phyloP scores from a whole-genome alignment of 2,797 vertebrate species.

The Sebastiscus tertius region DNA sequence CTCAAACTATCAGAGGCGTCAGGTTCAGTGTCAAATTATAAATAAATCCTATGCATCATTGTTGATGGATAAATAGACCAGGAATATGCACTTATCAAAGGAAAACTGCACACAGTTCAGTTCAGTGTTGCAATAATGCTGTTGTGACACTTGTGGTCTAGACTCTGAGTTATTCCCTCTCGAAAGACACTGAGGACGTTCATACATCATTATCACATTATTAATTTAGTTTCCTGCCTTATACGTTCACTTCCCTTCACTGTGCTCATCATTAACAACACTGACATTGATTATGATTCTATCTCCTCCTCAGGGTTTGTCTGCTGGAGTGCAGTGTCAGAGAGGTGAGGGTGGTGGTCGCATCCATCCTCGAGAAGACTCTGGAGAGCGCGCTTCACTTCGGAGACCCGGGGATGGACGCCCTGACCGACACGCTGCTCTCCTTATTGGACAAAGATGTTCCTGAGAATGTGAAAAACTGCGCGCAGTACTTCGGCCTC shows the following conservation, averaged over 20 bases:
- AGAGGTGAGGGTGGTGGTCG: conserved; percentile 94
- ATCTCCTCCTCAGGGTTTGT: conserved; percentile 85
- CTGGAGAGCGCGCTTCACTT: conserved; percentile 95
- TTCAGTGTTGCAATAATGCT: too few species aligned
- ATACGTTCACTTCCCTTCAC: neutral
- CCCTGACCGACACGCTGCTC: conserved; percentile 90
- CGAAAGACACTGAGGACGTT: neutral
- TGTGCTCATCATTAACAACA: neutral
- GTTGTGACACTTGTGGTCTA: too few species aligned
- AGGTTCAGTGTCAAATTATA: neutral
- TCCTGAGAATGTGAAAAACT: conserved; percentile 98
- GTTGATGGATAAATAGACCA: neutral
- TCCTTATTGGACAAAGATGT: conserved; percentile 97
- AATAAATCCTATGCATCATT: neutral
- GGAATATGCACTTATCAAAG: neutral
- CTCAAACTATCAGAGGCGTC: neutral
- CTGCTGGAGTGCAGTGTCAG: conserved; percentile 94
- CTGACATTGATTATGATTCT: neutral
- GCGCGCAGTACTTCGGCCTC: conserved; percentile 95
- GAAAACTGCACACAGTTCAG: too few species aligned
- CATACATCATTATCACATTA: neutral
- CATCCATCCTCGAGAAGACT: conserved; percentile 97
- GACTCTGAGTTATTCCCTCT: neutral
- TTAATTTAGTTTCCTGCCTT: too few species aligned
- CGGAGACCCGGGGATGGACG: conserved; percentile 90